Conservation (phyloP, 1,140 invertebrate genomes). For the Sminthurinus signatus region DNA sequence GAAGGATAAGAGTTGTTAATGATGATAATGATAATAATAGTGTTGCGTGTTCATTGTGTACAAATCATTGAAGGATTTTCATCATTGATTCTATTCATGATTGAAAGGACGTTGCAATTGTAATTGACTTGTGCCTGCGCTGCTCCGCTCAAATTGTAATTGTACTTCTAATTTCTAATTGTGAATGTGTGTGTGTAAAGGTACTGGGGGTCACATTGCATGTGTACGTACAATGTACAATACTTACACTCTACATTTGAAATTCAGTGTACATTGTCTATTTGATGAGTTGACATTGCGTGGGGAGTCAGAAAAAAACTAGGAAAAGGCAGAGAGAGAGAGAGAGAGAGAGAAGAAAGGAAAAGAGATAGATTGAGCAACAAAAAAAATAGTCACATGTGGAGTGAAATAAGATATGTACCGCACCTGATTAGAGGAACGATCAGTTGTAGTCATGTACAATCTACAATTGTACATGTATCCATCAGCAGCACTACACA, state of each 20-base stretch:
- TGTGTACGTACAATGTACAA: no score
- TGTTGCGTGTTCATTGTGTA: no score
- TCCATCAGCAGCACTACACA: background rate
- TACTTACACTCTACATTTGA: background rate
- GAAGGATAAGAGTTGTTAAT: no score
- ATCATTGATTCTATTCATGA: no score
- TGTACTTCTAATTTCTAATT: no score
- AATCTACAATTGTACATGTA: background rate
- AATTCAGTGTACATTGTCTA: background rate
- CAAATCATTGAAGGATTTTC: no score
- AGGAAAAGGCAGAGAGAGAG: background rate
- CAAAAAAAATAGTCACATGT: constrained; percentile 21
- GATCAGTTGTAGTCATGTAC: background rate
- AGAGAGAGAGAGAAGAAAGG: background rate
- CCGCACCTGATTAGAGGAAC: constrained; percentile 21
- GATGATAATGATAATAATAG: no score
- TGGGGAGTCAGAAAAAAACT: background rate
- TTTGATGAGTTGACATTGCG: background rate
- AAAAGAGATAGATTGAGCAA: background rate
- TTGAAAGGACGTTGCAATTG: no score
- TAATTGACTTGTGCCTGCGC: no score
- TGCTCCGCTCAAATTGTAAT: no score
- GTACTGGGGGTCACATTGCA: no score
- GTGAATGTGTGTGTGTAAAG: no score
- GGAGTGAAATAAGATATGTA: constrained; percentile 12